Percentiles rank a stretch among this genome's conserved stretches.
phyloP scores from a whole-genome alignment of 2,797 vertebrate species.

The Myotis planiceps region DNA sequence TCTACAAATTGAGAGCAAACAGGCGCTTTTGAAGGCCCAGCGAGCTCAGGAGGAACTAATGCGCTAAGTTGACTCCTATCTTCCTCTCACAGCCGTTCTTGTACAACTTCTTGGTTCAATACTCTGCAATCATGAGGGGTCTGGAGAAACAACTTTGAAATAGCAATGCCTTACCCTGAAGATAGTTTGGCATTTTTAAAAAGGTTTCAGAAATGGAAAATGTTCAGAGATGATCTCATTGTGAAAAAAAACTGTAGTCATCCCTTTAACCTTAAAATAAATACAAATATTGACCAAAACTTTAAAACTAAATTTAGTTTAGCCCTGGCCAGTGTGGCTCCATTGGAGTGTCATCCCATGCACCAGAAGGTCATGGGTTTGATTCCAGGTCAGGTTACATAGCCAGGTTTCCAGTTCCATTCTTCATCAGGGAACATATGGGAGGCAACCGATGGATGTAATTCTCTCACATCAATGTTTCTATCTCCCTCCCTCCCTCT shows the following conservation, averaged over 20 bases:
- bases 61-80: too few species aligned
- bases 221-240: neutral
- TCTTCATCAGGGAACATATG: neutral
- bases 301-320: neutral
- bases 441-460: neutral
- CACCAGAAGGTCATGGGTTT: neutral
- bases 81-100: neutral
- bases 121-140: neutral
- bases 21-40: neutral
- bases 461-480: neutral
- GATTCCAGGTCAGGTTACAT: neutral
- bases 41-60: neutral
- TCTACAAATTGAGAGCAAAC: neutral
- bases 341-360: neutral
- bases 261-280: neutral
- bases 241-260: neutral
- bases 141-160: neutral
- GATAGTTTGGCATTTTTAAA: neutral
- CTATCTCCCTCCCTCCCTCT: neutral
- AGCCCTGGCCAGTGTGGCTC: neutral
- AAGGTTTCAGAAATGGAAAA: neutral
- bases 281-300: neutral
- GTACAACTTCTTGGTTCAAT: neutral
- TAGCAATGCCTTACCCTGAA: neutral
- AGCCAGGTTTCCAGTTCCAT: neutral